A percentile compares a stretch with the other conserved stretches of the same genome.
phyloP scores from a whole-genome alignment of 2,797 vertebrate genomes.

The Podarcis lilfordi region DNA sequence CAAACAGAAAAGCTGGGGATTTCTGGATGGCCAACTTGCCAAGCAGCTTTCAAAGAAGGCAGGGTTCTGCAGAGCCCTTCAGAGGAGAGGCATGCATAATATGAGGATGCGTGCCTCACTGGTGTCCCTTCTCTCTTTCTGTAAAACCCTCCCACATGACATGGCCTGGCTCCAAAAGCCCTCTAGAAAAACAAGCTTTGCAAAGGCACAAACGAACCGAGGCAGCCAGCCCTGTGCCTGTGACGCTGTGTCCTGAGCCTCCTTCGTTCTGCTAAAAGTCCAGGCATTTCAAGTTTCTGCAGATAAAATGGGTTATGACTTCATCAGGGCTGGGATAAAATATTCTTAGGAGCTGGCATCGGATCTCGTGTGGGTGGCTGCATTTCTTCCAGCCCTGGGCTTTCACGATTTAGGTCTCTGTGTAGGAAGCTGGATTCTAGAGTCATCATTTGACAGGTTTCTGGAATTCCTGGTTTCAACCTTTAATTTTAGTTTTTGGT shows the following conservation, averaged over 20 bases:
- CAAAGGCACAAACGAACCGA: neutral
- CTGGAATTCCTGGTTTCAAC: neutral
- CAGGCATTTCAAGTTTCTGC: neutral
- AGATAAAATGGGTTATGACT: neutral
- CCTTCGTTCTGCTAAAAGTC: neutral
- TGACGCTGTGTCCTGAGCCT: neutral
- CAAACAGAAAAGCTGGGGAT: neutral
- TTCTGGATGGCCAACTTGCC: neutral
- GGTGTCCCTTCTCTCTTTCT: conserved; percentile 17
- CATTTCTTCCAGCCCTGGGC: neutral
- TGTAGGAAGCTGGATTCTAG: neutral
- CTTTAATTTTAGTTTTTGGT: neutral
- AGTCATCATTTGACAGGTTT: neutral
- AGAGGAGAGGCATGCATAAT: neutral
- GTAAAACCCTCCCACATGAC: conserved; percentile 14
- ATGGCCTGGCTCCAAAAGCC: conserved; percentile 2
- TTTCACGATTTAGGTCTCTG: neutral
- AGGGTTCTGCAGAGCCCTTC: neutral
- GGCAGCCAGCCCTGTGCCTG: neutral
- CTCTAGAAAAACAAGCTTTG: conserved; percentile 15
- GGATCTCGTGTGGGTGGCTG: neutral
- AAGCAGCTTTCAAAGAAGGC: neutral
- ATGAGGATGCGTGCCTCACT: neutral
- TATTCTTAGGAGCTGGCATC: conserved; percentile 1
- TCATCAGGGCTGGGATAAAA: neutral